Percentiles rank a stretch among this genome's conserved stretches.
phyloP scores from a whole-genome alignment of 2,113 vertebrate genomes.

The Cavia aperea region DNA sequence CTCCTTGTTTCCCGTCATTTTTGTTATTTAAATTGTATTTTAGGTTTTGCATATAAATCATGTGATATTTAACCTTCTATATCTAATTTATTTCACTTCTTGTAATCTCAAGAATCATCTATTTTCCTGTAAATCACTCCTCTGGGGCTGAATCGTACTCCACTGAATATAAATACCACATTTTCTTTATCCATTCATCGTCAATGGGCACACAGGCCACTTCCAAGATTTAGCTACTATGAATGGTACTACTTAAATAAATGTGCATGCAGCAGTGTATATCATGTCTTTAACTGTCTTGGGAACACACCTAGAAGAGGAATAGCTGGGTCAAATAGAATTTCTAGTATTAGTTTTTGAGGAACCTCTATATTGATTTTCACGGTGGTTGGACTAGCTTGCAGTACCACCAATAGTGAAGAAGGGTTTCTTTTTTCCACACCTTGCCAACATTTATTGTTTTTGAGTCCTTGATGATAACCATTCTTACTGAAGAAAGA shows the following conservation, averaged over 20 bases:
- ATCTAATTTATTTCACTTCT: background rate
- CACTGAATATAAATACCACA: background rate
- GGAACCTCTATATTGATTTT: background rate
- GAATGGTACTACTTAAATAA: background rate
- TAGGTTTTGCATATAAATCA: background rate
- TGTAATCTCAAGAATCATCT: background rate
- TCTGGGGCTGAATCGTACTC: background rate
- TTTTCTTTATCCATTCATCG: background rate
- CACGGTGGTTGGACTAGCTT: background rate
- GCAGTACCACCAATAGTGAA: background rate
- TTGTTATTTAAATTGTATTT: background rate
- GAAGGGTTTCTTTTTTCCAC: background rate
- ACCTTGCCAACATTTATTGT: background rate
- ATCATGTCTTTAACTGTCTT: background rate
- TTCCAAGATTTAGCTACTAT: background rate
- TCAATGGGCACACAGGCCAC: background rate
- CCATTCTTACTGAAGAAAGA: background rate
- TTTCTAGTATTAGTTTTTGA: background rate
- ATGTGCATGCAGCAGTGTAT: background rate
- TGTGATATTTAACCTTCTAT: background rate
- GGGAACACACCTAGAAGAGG: background rate
- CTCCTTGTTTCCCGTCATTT: background rate
- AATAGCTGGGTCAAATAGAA: background rate
- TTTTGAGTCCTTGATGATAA: background rate
- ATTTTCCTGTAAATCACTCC: background rate